These are phyloP conservation scores for Trileptium ribeirensis DNA, from an alignment of 2,888 invertebrate species.

Conservation along the genomic window DNA sequence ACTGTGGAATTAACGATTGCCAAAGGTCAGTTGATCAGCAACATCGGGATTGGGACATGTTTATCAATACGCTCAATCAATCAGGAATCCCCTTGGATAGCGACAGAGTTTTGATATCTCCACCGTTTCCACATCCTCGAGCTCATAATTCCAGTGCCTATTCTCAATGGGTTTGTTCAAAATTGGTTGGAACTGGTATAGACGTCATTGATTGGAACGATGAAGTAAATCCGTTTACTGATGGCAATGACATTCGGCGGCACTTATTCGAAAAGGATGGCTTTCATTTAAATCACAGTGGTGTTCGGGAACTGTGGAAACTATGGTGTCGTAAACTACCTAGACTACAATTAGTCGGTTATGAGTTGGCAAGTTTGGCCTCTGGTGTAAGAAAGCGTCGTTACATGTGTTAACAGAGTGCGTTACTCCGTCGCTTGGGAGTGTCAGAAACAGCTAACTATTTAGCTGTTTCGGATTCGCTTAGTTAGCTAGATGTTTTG, in stretches of 20 bases:
- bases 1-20: not conserved
- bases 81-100: not conserved
- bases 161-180: not conserved
- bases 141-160: not conserved
- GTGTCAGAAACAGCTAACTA: not conserved
- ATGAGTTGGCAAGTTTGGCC: not conserved
- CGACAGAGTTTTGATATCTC: not conserved
- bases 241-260: not conserved
- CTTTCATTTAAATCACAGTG: not conserved
- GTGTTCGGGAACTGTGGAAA: not conserved
- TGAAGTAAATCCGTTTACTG: not conserved
- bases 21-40: not conserved
- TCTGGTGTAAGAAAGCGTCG: not conserved
- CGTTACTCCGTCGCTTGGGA: not conserved
- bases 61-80: not conserved
- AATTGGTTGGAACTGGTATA: not conserved
- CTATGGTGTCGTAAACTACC: not conserved
- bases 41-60: not conserved
- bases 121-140: conserved; percentile 8
- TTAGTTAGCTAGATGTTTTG: no score
- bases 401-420: not conserved
- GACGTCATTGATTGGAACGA: not conserved
- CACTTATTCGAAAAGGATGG: not conserved
- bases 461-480: no score
- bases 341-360: not conserved